These are phyloP conservation scores for Tichodroma muraria DNA, from an alignment of 2,113 vertebrate genomes.

Conservation along the genomic window DNA sequence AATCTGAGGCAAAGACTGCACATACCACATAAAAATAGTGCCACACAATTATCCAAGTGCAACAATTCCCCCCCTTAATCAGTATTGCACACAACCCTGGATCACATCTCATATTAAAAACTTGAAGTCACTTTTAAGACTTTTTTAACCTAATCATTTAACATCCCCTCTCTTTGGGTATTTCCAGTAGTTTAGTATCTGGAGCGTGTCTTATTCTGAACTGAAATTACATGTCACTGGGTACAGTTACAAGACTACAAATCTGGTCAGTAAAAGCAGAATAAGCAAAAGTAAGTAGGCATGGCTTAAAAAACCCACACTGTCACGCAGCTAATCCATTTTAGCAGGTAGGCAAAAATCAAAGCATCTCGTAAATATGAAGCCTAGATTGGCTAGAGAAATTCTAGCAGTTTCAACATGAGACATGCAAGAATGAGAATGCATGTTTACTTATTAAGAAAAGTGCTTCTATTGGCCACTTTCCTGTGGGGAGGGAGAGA, in stretches of 20 bases:
- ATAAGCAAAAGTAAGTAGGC: neutral
- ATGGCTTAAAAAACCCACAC: neutral
- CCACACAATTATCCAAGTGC: neutral
- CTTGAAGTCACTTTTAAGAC: neutral
- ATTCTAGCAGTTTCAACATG: neutral
- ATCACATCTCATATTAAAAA: neutral
- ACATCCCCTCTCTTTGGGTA: neutral
- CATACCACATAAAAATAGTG: neutral
- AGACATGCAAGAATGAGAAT: neutral
- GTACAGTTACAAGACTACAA: neutral
- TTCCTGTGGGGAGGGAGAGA: neutral
- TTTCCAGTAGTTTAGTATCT: neutral
- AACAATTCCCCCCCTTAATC: fast-evolving
- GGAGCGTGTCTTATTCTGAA: neutral
- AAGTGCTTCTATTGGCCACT: neutral
- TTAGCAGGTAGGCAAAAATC: neutral
- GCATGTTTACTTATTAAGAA: neutral
- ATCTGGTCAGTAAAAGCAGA: neutral
- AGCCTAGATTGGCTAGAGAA: neutral
- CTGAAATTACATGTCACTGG: neutral
- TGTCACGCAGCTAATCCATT: neutral
- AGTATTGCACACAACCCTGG: neutral
- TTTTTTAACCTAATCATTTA: neutral
- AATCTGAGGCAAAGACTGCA: neutral
- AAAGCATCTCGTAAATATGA: neutral